A percentile compares a stretch with the other conserved stretches of the same genome.
These are phyloP conservation scores for Bombyx mandarina DNA, from an alignment of 1,140 invertebrate genomes.

Conservation along the genomic window DNA sequence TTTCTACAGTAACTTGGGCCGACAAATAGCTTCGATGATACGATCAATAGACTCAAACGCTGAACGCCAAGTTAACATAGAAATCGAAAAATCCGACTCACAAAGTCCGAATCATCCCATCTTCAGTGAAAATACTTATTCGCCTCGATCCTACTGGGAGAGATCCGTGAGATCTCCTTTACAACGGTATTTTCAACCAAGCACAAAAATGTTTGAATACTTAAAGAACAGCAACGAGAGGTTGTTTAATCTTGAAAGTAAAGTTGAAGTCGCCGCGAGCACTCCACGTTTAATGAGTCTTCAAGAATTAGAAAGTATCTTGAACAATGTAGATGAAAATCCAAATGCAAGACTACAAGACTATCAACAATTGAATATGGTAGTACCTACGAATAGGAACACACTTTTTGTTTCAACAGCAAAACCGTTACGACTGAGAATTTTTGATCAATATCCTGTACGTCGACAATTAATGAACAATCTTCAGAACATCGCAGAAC, in stretches of 20 bases:
- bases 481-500: no score
- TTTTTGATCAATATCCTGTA: no score
- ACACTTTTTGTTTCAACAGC: no score
- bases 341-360: background rate
- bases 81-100: conserved; percentile 18
- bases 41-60: conserved; percentile 30
- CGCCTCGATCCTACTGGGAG: conserved; percentile 48
- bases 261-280: conserved; percentile 32
- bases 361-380: background rate
- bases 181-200: conserved; percentile 15
- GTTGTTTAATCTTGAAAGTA: conserved; percentile 46
- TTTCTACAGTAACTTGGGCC: conserved; percentile 46
- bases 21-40: conserved; percentile 53
- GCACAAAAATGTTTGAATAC: conserved; percentile 22
- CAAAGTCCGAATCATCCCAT: conserved; percentile 20
- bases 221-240: conserved; percentile 41
- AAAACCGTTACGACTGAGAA: no score
- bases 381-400: no score
- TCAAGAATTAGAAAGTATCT: conserved; percentile 49
- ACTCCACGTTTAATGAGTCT: conserved; percentile 31
- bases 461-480: no score
- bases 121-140: conserved; percentile 30
- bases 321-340: conserved; percentile 32
- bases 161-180: conserved; percentile 48
- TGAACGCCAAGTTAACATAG: conserved; percentile 25